Evolutionary conservation across 2,113 vertebrate genomes (phyloP).

Genomic region (Pongo pygmaeus): DNA sequence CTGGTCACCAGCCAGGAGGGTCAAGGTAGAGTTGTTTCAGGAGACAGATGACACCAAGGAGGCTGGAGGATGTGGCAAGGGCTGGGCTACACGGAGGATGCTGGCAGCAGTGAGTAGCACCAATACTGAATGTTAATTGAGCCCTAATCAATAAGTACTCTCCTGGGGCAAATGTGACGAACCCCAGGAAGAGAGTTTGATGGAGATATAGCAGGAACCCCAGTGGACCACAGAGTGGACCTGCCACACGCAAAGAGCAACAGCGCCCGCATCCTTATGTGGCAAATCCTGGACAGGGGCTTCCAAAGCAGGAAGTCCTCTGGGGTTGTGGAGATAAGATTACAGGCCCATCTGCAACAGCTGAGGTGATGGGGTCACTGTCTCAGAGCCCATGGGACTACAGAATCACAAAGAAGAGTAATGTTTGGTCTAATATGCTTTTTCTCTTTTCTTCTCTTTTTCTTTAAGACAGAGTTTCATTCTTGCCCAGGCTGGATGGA

Average conservation of each 20-base stretch:
- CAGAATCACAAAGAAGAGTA: not conserved
- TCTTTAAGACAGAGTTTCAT: no score
- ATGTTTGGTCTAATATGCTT: not conserved
- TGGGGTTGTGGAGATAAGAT: not conserved
- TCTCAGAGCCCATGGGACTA: not conserved
- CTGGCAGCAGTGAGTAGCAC: not conserved
- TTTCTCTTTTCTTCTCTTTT: no score
- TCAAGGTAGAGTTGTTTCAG: no score
- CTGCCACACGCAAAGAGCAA: not conserved
- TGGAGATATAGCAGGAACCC: not conserved
- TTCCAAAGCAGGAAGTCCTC: not conserved
- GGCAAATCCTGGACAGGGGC: not conserved
- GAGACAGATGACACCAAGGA: not conserved
- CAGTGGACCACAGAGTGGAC: not conserved
- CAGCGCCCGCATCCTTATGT: accelerated
- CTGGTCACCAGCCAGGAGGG: not conserved
- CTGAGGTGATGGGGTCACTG: no score
- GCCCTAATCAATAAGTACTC: not conserved
- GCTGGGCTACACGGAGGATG: not conserved
- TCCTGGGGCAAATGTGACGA: not conserved
- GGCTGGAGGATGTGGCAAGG: not conserved
- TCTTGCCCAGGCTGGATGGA: no score
- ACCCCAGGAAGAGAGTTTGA: not conserved
- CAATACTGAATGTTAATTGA: not conserved
- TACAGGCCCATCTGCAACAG: not conserved